phyloP scores from a whole-genome alignment of 2,888 invertebrate genomes.

The Chromoteleia sp. region DNA sequence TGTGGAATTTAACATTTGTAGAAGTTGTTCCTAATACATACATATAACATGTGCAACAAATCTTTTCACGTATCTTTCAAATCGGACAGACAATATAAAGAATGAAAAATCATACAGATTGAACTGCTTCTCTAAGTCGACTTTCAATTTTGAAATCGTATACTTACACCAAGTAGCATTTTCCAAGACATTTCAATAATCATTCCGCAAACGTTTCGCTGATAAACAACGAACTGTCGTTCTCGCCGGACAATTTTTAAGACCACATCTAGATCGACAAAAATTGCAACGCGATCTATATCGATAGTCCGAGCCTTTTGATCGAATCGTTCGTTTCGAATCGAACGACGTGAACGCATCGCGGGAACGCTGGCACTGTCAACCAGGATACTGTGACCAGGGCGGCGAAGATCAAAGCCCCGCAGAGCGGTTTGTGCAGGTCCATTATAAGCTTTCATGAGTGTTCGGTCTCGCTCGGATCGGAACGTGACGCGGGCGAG shows the following conservation, averaged over 20 bases:
- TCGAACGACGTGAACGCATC: conserved; percentile 67
- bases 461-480: conserved; percentile 80
- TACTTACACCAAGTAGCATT: too few relatives aligned
- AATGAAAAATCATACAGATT: too few relatives aligned
- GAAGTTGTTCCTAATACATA: too few relatives aligned
- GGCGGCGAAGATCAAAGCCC: conserved; percentile 82
- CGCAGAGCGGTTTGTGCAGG: conserved; percentile 80
- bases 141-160: too few relatives aligned
- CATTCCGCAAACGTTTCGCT: not conserved
- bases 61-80: too few relatives aligned
- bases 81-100: too few relatives aligned
- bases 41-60: too few relatives aligned
- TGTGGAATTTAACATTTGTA: too few relatives aligned
- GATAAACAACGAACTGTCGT: conserved; percentile 20
- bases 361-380: conserved; percentile 74
- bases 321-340: conserved; percentile 71
- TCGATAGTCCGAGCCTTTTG: conserved; percentile 58
- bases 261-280: conserved; percentile 47
- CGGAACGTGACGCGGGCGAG: conserved; percentile 83
- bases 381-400: conserved; percentile 75
- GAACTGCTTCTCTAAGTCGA: too few relatives aligned
- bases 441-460: conserved; percentile 82
- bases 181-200: too few relatives aligned
- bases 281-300: conserved; percentile 64
- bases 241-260: not conserved